Conservation (phyloP, 37 sponge, comb jelly and placozoan genomes). For the Ianthella basta region DNA sequence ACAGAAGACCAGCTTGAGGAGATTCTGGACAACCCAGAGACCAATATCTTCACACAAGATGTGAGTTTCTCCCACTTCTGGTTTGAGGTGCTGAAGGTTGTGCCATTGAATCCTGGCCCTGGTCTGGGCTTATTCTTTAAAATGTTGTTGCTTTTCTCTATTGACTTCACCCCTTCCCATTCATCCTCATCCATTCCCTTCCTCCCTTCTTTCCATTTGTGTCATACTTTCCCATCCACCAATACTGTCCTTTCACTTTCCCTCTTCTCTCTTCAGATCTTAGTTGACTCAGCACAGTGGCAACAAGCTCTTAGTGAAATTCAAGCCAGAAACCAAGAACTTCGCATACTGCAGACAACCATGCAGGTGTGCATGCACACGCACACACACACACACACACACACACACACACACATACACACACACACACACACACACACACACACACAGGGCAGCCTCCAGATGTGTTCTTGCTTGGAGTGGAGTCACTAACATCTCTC, state of each 20-base stretch:
- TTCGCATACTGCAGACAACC: conserved; percentile 30
- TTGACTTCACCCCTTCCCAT: too few species aligned
- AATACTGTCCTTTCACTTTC: too few species aligned
- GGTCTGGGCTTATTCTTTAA: too few species aligned
- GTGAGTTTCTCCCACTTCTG: neutral
- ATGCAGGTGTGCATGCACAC: conserved; percentile 22
- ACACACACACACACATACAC: conserved; percentile 47
- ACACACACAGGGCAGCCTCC: too few species aligned
- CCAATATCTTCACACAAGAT: conserved; percentile 25
- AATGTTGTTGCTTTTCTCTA: too few species aligned
- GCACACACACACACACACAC: conserved; percentile 44
- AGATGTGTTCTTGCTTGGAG: neutral
- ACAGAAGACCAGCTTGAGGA: conserved; percentile 23
- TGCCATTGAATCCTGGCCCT: neutral
- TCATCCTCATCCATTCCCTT: too few species aligned
- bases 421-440: neutral
- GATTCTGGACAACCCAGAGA: conserved; percentile 29
- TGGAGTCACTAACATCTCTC: neutral
- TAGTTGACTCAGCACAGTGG: conserved; percentile 29
- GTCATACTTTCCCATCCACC: too few species aligned
- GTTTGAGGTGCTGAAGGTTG: neutral
- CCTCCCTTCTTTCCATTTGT: too few species aligned
- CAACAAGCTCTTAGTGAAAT: conserved; percentile 28
- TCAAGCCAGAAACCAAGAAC: conserved; percentile 29
- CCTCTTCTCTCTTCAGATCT: neutral